Percentiles rank a stretch among this genome's conserved stretches.
phyloP scores from a whole-genome alignment of 2,113 vertebrate genomes.

The Struthidea cinerea region DNA sequence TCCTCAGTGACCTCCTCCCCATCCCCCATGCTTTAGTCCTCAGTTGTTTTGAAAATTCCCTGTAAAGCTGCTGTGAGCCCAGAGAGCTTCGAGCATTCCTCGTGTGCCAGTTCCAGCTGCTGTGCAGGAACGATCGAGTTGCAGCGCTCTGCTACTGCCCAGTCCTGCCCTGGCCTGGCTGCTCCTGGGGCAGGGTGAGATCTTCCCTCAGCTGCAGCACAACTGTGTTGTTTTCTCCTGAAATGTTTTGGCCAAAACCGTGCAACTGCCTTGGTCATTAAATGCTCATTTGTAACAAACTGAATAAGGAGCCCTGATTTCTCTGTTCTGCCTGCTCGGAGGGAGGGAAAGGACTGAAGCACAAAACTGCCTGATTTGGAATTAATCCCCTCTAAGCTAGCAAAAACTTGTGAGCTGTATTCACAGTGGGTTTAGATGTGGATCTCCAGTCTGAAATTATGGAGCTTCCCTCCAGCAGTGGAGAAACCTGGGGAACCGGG shows the following conservation, averaged over 20 bases:
- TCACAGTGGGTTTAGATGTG: background rate
- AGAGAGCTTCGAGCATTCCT: background rate
- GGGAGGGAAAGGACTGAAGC: background rate
- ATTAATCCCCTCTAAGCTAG: background rate
- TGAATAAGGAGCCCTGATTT: background rate
- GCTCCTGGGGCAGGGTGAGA: background rate
- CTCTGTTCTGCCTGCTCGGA: accelerated
- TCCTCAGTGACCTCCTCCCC: background rate
- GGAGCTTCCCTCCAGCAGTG: background rate
- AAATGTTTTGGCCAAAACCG: background rate
- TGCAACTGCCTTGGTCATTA: background rate
- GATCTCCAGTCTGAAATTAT: accelerated
- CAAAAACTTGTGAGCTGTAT: too few relatives aligned
- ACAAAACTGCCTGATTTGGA: too few relatives aligned
- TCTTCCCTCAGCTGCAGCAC: background rate
- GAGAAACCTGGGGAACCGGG: background rate
- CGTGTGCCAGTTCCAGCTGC: accelerated
- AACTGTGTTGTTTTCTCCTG: background rate
- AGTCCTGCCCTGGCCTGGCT: background rate
- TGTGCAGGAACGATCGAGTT: background rate
- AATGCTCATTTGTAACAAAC: conserved; percentile 33
- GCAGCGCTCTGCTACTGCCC: background rate
- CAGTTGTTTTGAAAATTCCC: background rate
- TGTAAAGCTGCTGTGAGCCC: background rate
- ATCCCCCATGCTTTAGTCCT: background rate